These are phyloP conservation scores for Pachydiplax longipennis DNA, from an alignment of 2,888 invertebrate species.

Conservation along the genomic window DNA sequence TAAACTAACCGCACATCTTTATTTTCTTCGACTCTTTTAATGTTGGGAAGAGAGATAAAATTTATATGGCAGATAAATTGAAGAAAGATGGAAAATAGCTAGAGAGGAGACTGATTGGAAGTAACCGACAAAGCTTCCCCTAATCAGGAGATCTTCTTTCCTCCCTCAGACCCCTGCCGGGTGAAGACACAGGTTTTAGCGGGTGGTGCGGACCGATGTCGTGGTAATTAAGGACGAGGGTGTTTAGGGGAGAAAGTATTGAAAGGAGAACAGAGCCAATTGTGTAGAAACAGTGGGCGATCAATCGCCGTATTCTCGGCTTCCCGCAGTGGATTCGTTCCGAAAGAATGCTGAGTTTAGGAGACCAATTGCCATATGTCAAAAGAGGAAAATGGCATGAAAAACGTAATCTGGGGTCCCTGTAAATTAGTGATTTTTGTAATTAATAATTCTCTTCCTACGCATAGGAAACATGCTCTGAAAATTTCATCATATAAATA, in stretches of 20 bases:
- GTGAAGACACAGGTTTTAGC: conserved; percentile 16
- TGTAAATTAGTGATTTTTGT: no score
- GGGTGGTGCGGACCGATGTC: conserved; percentile 16
- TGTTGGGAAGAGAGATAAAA: no score
- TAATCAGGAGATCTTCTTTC: not conserved
- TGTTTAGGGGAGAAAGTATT: not conserved
- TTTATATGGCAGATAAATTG: no score
- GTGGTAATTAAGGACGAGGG: conserved; percentile 15
- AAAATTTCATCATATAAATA: no score
- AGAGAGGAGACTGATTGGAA: not conserved
- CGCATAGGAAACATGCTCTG: no score
- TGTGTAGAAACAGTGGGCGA: conserved; percentile 19
- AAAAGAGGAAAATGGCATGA: no score
- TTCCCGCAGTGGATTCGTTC: not conserved
- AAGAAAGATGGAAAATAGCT: not conserved
- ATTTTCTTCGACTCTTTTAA: no score
- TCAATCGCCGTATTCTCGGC: not conserved
- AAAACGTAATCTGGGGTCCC: no score
- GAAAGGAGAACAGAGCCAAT: not conserved
- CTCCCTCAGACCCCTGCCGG: not conserved
- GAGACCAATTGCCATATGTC: no score
- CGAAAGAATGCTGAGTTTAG: not conserved
- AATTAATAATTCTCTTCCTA: no score
- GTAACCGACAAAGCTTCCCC: not conserved
- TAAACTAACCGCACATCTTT: no score